These are phyloP conservation scores for Sympetrum striolatum DNA, from an alignment of 2,888 invertebrate genomes.

Conservation along the genomic window DNA sequence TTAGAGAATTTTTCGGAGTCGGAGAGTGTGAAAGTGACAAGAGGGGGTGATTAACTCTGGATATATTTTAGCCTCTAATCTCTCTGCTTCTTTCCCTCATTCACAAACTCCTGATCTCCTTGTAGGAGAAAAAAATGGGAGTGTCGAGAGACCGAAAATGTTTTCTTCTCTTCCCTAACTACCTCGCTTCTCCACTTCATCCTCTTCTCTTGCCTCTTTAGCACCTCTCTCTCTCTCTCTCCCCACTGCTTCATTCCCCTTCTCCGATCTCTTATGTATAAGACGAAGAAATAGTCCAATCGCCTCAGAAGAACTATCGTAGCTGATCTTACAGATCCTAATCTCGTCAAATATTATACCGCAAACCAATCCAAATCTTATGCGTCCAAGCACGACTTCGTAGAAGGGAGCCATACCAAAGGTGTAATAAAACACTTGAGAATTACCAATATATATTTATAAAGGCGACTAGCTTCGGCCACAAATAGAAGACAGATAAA, in stretches of 20 bases:
- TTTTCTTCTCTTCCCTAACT: background rate
- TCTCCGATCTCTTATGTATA: background rate
- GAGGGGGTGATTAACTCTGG: conserved; percentile 11
- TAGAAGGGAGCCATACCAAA: too few relatives aligned
- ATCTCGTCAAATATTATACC: too few relatives aligned
- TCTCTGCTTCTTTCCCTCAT: background rate
- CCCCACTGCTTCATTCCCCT: background rate
- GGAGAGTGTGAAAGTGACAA: conserved; percentile 37
- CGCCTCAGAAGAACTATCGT: too few relatives aligned
- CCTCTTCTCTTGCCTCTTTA: background rate
- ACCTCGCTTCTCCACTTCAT: background rate
- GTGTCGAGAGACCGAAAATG: background rate
- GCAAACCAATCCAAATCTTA: too few relatives aligned
- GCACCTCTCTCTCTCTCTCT: too few relatives aligned
- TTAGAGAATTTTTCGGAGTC: conserved; percentile 18
- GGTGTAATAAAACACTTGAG: too few relatives aligned
- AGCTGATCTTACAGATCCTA: too few relatives aligned
- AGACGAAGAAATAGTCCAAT: too few relatives aligned
- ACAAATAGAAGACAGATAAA: too few relatives aligned
- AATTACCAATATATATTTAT: too few relatives aligned
- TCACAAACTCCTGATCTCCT: background rate
- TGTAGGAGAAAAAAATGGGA: background rate
- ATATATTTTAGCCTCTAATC: background rate
- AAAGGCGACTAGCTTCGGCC: too few relatives aligned
- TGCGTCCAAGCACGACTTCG: too few relatives aligned